Evolutionary conservation across 2,888 invertebrate species (phyloP).

Genomic region (Noctua comes): DNA sequence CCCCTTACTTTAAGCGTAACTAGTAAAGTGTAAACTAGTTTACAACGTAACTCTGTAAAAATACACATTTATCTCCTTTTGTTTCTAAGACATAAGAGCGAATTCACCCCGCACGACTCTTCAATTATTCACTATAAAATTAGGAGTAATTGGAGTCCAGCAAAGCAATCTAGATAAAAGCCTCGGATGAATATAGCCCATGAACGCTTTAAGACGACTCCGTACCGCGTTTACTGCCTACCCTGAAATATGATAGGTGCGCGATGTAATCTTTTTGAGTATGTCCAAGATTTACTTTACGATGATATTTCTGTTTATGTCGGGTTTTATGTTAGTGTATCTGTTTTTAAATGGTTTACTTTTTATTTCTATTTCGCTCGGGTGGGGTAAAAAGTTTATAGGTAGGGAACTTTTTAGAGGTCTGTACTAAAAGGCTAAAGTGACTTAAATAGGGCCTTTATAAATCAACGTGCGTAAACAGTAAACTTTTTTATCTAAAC

Average conservation of each 20-base stretch:
- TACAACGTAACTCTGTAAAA: not conserved
- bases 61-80: slow-evolving; percentile 2
- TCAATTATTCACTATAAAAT: slow-evolving; percentile 81
- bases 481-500: not conserved
- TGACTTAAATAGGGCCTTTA: not conserved
- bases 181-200: slow-evolving; percentile 68
- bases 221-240: slow-evolving; percentile 62
- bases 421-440: slow-evolving; percentile 4
- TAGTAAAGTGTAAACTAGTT: not conserved
- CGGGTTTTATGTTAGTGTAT: slow-evolving; percentile 19
- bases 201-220: slow-evolving; percentile 65
- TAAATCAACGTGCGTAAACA: not conserved
- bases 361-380: slow-evolving; percentile 16
- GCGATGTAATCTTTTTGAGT: slow-evolving; percentile 66
- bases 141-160: slow-evolving; percentile 78
- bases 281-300: slow-evolving; percentile 65
- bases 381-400: slow-evolving; percentile 12
- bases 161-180: slow-evolving; percentile 82
- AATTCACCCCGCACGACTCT: slow-evolving; percentile 28
- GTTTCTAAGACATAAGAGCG: not conserved
- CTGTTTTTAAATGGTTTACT: slow-evolving; percentile 49
- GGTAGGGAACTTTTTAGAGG: slow-evolving; percentile 7
- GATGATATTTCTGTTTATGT: slow-evolving; percentile 43
- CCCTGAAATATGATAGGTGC: slow-evolving; percentile 67
- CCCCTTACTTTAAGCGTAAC: not conserved